These are phyloP conservation scores for Lampropteryx suffumata DNA, from an alignment of 2,888 invertebrate genomes.

Conservation along the genomic window DNA sequence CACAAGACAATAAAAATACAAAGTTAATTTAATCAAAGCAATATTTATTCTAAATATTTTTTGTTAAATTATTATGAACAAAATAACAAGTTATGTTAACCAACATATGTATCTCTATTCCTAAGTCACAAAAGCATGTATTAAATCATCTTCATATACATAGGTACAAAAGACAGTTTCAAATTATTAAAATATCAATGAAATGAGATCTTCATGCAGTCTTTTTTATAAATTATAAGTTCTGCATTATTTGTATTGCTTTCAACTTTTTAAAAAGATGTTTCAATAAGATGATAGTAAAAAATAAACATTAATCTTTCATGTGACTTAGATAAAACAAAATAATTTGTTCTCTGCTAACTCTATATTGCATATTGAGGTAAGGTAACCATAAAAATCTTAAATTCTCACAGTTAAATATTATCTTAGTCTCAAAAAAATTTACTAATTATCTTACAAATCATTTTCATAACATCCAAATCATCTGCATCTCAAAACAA, in stretches of 20 bases:
- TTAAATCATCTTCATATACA: constrained; percentile 15
- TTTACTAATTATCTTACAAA: constrained; percentile 19
- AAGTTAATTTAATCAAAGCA: constrained; percentile 52
- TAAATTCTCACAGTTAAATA: constrained; percentile 40
- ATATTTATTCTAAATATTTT: constrained; percentile 73
- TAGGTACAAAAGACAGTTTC: constrained; percentile 14
- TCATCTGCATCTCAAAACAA: constrained; percentile 47
- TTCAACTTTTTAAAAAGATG: neutral
- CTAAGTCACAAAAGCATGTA: constrained; percentile 69
- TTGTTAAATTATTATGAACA: constrained; percentile 67
- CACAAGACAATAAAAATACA: neutral
- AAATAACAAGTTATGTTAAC: constrained; percentile 79
- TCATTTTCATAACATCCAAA: constrained; percentile 28
- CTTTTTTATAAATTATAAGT: constrained; percentile 27
- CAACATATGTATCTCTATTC: constrained; percentile 71
- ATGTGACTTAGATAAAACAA: constrained; percentile 68
- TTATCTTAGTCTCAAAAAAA: constrained; percentile 14
- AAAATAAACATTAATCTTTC: constrained; percentile 31
- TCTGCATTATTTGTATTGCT: neutral
- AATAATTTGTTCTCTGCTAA: constrained; percentile 61
- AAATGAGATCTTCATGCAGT: constrained; percentile 51
- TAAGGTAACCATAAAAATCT: constrained; percentile 62
- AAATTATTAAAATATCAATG: constrained; percentile 31
- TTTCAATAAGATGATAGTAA: constrained; percentile 4
- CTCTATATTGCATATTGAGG: constrained; percentile 46